A percentile compares a stretch with the other conserved stretches of the same genome.
Evolutionary conservation across 37 sponge, comb jelly and placozoan species (phyloP).

Genomic region (Diacarnus erythraeanus): DNA sequence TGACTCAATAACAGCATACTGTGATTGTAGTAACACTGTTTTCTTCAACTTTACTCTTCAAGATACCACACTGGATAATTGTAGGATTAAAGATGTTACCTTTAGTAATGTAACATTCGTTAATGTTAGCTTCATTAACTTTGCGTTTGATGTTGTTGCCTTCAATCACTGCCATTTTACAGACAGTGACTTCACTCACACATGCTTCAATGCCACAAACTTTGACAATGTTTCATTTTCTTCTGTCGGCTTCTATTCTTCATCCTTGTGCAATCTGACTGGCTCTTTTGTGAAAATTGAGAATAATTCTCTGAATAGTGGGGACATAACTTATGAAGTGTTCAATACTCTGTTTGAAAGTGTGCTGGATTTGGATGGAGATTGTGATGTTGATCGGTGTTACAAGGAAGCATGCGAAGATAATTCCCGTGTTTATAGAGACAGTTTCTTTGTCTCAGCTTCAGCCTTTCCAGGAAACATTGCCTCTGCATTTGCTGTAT

Average conservation of each 20-base stretch:
- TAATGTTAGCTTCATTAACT: constrained; percentile 3
- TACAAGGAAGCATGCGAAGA: not conserved
- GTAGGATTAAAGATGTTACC: constrained; percentile 2
- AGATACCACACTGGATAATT: not conserved
- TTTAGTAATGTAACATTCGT: constrained; percentile 23
- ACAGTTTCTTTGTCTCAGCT: constrained; percentile 46
- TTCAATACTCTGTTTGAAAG: not conserved
- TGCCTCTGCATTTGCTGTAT: constrained; percentile 58
- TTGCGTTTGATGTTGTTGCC: not conserved
- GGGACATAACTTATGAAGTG: too few relatives aligned
- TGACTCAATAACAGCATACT: not conserved
- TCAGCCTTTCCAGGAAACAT: constrained; percentile 61
- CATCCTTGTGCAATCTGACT: not conserved
- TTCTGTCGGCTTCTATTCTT: not conserved
- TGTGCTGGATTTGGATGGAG: not conserved
- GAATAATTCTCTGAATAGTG: constrained; percentile 1
- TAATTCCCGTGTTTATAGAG: constrained; percentile 29
- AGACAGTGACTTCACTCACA: not conserved
- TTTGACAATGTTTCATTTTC: not conserved
- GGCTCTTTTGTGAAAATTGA: not conserved
- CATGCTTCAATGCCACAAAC: not conserved
- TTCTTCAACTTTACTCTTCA: not conserved
- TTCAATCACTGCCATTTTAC: constrained; percentile 16
- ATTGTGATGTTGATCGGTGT: not conserved
- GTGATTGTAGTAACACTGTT: constrained; percentile 27